phyloP scores from a whole-genome alignment of 2,888 invertebrate species.

The Caenorhabditis macrosperma region DNA sequence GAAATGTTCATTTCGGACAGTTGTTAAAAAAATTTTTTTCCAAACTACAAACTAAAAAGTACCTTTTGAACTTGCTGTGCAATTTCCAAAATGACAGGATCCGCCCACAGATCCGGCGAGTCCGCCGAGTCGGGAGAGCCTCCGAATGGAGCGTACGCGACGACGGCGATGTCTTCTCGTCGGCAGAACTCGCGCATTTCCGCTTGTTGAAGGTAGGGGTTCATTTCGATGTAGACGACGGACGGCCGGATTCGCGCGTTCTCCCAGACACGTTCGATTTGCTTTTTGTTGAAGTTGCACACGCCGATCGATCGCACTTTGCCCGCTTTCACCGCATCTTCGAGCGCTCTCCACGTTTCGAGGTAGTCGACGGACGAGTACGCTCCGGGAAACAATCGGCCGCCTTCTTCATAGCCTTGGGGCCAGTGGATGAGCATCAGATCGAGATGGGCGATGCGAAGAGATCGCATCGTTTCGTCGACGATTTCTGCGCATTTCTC shows the following conservation, averaged over 20 bases:
- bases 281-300: conserved; percentile 78
- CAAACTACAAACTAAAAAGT: too few species aligned
- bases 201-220: conserved; percentile 87
- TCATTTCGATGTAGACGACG: conserved; percentile 85
- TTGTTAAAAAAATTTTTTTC: too few species aligned
- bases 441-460: conserved; percentile 74
- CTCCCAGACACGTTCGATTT: conserved; percentile 83
- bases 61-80: conserved; percentile 65
- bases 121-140: conserved; percentile 63
- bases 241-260: conserved; percentile 85
- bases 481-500: conserved; percentile 61
- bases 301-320: conserved; percentile 77
- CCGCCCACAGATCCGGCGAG: conserved; percentile 45
- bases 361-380: conserved; percentile 78
- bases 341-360: conserved; percentile 80
- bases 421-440: conserved; percentile 80
- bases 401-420: conserved; percentile 77
- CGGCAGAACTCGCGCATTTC: conserved; percentile 84
- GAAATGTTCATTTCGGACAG: conserved; percentile 7
- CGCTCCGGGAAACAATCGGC: conserved; percentile 72
- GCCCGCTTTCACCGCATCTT: conserved; percentile 68
- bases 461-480: conserved; percentile 50
- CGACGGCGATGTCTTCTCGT: conserved; percentile 65
- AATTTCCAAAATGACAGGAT: conserved; percentile 62
- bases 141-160: conserved; percentile 70